Percentiles rank a stretch among this genome's conserved stretches.
phyloP scores from a whole-genome alignment of 2,888 invertebrate species.

The Calameuta idolon region DNA sequence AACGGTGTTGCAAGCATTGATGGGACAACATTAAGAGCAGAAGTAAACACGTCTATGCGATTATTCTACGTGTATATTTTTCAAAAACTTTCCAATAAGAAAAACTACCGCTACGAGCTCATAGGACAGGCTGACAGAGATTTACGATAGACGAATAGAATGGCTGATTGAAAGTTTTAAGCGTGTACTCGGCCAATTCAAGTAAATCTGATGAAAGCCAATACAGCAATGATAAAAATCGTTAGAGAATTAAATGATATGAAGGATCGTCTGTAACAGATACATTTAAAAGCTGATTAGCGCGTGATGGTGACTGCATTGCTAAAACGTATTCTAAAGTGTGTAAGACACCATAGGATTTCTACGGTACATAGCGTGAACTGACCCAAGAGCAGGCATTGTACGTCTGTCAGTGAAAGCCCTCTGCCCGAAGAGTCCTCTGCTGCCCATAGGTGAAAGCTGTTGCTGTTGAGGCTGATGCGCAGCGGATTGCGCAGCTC shows the following conservation, averaged over 20 bases:
- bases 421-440: constrained; percentile 82
- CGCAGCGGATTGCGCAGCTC: constrained; percentile 66
- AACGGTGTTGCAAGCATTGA: not conserved
- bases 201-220: not conserved
- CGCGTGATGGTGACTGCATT: not conserved
- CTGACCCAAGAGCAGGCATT: constrained; percentile 72
- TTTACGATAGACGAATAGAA: not conserved
- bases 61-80: not conserved
- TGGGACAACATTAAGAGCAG: not conserved
- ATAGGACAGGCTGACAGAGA: not conserved
- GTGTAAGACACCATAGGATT: not conserved
- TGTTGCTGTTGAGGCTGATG: constrained; percentile 70
- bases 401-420: constrained; percentile 81
- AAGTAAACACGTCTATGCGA: not conserved
- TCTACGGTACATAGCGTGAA: constrained; percentile 26
- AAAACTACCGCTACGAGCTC: not conserved
- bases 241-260: constrained; percentile 14
- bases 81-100: not conserved
- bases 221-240: constrained; percentile 9
- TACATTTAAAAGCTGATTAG: not conserved
- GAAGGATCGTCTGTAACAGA: not conserved
- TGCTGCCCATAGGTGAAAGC: constrained; percentile 72
- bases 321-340: not conserved
- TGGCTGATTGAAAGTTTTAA: not conserved
- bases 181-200: not conserved